Percentiles rank a stretch among this genome's conserved stretches.
phyloP scores from a whole-genome alignment of 2,797 vertebrate genomes.

The Gephyroberyx darwinii region DNA sequence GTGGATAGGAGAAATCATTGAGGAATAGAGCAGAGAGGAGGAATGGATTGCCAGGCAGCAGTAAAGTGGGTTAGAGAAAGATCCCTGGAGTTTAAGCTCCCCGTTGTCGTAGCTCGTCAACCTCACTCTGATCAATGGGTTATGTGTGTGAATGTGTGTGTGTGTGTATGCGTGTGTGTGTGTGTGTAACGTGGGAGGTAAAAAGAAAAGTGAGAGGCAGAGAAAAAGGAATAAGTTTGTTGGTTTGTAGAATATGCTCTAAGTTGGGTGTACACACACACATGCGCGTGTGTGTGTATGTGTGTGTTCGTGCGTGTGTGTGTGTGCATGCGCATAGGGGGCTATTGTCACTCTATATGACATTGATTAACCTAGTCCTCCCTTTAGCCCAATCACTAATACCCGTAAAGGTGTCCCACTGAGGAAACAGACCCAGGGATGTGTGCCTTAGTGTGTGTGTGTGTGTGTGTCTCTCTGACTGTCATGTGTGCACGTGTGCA shows the following conservation, averaged over 20 bases:
- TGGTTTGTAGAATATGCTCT: not conserved
- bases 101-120: slow-evolving; percentile 40
- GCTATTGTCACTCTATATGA: slow-evolving; percentile 30
- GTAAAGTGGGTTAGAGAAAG: slow-evolving; percentile 63
- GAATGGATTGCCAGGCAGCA: slow-evolving; percentile 26
- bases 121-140: slow-evolving; percentile 45
- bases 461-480: not conserved
- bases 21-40: slow-evolving; percentile 32
- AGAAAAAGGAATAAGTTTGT: not conserved
- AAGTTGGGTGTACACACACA: slow-evolving; percentile 4
- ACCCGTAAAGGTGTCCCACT: slow-evolving; percentile 16
- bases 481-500: not conserved
- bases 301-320: not conserved
- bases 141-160: slow-evolving; percentile 1
- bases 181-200: not conserved
- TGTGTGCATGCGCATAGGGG: not conserved
- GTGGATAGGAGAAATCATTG: slow-evolving; percentile 56
- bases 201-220: not conserved
- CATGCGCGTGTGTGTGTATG: not conserved
- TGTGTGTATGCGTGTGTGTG: slow-evolving; percentile 1
- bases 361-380: slow-evolving; percentile 68
- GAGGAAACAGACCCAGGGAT: not conserved
- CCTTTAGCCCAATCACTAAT: slow-evolving; percentile 41
- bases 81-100: slow-evolving; percentile 58
- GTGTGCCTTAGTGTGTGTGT: slow-evolving; percentile 2